phyloP scores from a whole-genome alignment of 2,113 vertebrate species.

The Mohoua ochrocephala region DNA sequence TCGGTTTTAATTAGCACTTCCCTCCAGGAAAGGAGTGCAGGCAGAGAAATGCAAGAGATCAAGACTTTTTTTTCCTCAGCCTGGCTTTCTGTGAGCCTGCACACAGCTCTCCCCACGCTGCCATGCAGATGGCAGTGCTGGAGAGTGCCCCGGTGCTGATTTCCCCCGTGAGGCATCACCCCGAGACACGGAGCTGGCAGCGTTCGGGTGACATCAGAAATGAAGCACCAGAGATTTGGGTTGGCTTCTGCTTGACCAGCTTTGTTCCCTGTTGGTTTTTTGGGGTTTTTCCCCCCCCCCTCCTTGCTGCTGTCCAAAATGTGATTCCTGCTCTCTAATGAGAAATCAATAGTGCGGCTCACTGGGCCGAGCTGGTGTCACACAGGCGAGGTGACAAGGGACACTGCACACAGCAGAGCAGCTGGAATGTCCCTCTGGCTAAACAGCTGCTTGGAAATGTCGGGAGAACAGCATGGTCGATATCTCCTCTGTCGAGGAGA shows the following conservation, averaged over 20 bases:
- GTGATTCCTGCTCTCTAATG: not conserved
- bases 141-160: slow-evolving; percentile 50
- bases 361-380: not conserved
- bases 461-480: not conserved
- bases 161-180: slow-evolving; percentile 50
- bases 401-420: not conserved
- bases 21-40: not conserved
- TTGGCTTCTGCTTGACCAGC: not conserved
- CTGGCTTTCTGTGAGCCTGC: not conserved
- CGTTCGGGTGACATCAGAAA: not conserved
- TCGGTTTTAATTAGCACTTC: slow-evolving; percentile 36
- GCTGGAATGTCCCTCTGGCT: not conserved
- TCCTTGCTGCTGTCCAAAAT: not conserved
- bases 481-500: not conserved
- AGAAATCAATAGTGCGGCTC: not conserved
- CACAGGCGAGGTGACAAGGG: not conserved
- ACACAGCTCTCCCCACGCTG: not conserved
- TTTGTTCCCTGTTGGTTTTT: not conserved
- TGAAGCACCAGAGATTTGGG: not conserved
- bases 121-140: slow-evolving; percentile 58
- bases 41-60: not conserved
- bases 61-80: not conserved
- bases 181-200: slow-evolving; percentile 59
- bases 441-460: not conserved
- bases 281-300: not conserved